Conservation (phyloP, 2,888 invertebrate genomes). For the Yponomeuta sedellus region DNA sequence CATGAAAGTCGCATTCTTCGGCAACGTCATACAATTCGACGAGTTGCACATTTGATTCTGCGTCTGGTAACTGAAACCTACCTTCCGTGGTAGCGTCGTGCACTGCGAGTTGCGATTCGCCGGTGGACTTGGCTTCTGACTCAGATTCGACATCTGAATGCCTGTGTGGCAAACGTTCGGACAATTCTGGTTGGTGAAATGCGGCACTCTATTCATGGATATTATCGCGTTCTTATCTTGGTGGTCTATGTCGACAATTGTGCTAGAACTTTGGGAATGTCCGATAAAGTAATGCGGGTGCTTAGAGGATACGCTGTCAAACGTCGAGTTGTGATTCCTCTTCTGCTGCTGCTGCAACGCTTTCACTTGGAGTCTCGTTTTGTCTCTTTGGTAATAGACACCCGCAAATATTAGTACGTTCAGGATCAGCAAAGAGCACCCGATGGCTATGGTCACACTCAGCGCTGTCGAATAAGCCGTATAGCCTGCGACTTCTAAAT, state of each 20-base stretch:
- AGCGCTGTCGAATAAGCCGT: slow-evolving; percentile 85
- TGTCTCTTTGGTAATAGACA: slow-evolving; percentile 88
- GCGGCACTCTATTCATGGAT: slow-evolving; percentile 68
- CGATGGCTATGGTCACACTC: slow-evolving; percentile 87
- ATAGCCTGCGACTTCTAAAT: slow-evolving; percentile 86
- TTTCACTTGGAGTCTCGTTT: slow-evolving; percentile 87
- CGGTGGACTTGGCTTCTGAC: slow-evolving; percentile 64
- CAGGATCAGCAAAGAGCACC: slow-evolving; percentile 86
- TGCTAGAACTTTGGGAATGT: slow-evolving; percentile 87
- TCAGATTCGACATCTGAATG: slow-evolving; percentile 73
- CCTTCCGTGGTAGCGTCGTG: slow-evolving; percentile 68
- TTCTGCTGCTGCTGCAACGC: slow-evolving; percentile 83
- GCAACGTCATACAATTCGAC: slow-evolving; percentile 77
- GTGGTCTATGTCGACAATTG: slow-evolving; percentile 90
- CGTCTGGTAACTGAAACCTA: slow-evolving; percentile 63
- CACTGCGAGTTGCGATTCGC: slow-evolving; percentile 58
- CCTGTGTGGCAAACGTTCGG: slow-evolving; percentile 78
- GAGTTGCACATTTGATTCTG: slow-evolving; percentile 66
- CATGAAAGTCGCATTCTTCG: slow-evolving; percentile 76
- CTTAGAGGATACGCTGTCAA: slow-evolving; percentile 78
- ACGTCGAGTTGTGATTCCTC: slow-evolving; percentile 73
- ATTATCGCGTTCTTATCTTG: slow-evolving; percentile 79
- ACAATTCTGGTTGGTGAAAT: slow-evolving; percentile 66
- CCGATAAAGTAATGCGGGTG: slow-evolving; percentile 88
- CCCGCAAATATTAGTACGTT: slow-evolving; percentile 90